phyloP scores from a whole-genome alignment of 2,113 vertebrate species.

The Hippocampus barbouri region DNA sequence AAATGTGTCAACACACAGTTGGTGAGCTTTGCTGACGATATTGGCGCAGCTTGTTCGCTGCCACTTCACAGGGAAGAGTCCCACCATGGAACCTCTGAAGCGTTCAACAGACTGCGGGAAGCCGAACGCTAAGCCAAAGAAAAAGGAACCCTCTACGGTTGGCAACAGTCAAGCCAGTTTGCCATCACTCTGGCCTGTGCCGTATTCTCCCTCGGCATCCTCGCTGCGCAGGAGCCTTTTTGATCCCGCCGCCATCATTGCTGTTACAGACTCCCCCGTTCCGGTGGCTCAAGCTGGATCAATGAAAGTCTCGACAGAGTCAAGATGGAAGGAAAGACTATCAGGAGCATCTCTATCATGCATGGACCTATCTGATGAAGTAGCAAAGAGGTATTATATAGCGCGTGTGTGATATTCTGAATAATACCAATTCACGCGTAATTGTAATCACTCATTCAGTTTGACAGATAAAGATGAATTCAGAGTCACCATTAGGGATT shows the following conservation, averaged over 20 bases:
- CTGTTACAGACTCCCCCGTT: not conserved
- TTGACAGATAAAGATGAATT: not conserved
- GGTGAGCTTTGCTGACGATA: slow-evolving; percentile 17
- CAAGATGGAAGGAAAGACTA: not conserved
- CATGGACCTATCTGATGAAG: not conserved
- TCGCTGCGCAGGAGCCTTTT: slow-evolving; percentile 9
- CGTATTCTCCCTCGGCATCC: slow-evolving; percentile 1
- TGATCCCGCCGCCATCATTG: not conserved
- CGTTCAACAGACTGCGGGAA: not conserved
- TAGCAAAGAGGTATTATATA: not conserved
- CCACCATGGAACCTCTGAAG: not conserved
- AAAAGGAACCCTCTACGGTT: not conserved
- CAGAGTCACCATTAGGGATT: not conserved
- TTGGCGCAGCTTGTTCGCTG: slow-evolving; percentile 37
- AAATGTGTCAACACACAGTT: not conserved
- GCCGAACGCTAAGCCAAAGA: slow-evolving; percentile 14
- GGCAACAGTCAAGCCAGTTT: slow-evolving; percentile 18
- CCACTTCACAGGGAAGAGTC: not conserved
- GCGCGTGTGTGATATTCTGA: not conserved
- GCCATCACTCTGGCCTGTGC: slow-evolving; percentile 10
- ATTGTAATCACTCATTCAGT: not conserved
- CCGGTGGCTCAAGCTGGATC: not conserved
- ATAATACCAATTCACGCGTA: not conserved
- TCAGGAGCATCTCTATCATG: not conserved
- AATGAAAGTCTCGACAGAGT: not conserved